A percentile compares a stretch with the other conserved stretches of the same genome.
Evolutionary conservation across 23 tunicate genomes (phyloP).

Genomic region (Pegea sp.): DNA sequence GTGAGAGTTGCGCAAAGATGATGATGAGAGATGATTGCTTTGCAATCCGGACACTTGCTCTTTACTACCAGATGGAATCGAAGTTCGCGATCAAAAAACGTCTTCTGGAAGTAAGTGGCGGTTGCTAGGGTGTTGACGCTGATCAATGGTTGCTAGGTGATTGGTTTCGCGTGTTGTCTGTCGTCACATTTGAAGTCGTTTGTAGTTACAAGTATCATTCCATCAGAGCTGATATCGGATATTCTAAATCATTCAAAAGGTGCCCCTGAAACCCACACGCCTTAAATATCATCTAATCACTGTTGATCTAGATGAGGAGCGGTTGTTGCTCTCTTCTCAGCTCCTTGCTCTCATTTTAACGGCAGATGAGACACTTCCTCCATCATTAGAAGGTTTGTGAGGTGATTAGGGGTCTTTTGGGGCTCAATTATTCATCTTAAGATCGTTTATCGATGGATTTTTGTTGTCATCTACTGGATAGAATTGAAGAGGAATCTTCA

Average conservation of each 20-base stretch:
- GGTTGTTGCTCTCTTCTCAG: too few species aligned
- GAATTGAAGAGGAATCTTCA: too few species aligned
- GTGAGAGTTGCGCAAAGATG: conserved; percentile 1
- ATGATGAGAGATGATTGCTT: conserved; percentile 10
- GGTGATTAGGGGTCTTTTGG: too few species aligned
- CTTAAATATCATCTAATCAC: too few species aligned
- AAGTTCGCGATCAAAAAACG: conserved; percentile 15
- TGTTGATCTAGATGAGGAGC: too few species aligned
- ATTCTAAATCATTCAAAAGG: conserved; percentile 10
- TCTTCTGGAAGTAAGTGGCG: conserved; percentile 16
- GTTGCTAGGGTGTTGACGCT: background rate
- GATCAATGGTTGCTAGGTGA: too few species aligned
- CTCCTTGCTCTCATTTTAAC: too few species aligned
- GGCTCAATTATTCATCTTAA: too few species aligned
- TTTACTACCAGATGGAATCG: conserved; percentile 82
- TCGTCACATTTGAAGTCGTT: conserved; percentile 1
- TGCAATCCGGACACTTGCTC: conserved; percentile 14
- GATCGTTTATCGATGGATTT: background rate
- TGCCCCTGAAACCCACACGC: background rate
- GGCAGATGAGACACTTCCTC: too few species aligned
- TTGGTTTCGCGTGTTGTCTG: too few species aligned
- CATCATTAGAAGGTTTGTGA: too few species aligned
- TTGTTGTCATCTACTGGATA: conserved; percentile 1
- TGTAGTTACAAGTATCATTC: conserved; percentile 4
- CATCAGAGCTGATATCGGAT: conserved; percentile 6